A percentile compares a stretch with the other conserved stretches of the same genome.
Evolutionary conservation across 2,113 vertebrate genomes (phyloP).

Genomic region (Lepisosteus oculatus): DNA sequence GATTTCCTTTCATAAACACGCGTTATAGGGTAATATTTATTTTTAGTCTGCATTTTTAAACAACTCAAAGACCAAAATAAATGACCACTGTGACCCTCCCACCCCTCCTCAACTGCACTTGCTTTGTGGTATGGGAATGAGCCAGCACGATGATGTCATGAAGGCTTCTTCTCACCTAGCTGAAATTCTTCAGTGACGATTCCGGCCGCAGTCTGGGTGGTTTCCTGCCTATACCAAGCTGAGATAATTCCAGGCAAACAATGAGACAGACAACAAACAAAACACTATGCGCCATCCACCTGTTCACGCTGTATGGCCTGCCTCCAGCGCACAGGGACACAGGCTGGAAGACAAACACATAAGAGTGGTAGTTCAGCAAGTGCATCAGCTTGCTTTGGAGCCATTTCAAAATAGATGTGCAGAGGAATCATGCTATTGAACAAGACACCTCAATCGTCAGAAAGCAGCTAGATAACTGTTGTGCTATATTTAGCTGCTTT

Average conservation of each 20-base stretch:
- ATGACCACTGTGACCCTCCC: neutral
- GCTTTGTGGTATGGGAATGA: neutral
- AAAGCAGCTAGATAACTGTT: neutral
- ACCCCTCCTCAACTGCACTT: neutral
- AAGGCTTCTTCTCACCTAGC: conserved; percentile 46
- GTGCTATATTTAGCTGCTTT: neutral
- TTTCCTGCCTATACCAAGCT: conserved; percentile 58
- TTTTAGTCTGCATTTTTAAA: neutral
- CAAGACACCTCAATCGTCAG: no score
- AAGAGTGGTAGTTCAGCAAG: neutral
- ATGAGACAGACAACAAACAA: conserved; percentile 35
- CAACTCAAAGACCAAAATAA: neutral
- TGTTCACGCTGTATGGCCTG: conserved; percentile 40
- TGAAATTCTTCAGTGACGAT: conserved; percentile 44
- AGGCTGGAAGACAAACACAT: neutral
- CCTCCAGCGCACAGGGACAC: conserved; percentile 10
- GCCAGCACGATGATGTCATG: conserved; percentile 52
- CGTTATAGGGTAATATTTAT: neutral
- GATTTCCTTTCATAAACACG: neutral
- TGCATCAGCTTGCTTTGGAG: neutral
- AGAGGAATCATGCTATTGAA: no score
- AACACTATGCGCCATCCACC: conserved; percentile 48
- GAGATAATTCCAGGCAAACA: conserved; percentile 48
- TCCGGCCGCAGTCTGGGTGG: conserved; percentile 49
- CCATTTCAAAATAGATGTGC: no score